Conservation (phyloP, 1,140 invertebrate genomes). For the Metopolophium dirhodum region DNA sequence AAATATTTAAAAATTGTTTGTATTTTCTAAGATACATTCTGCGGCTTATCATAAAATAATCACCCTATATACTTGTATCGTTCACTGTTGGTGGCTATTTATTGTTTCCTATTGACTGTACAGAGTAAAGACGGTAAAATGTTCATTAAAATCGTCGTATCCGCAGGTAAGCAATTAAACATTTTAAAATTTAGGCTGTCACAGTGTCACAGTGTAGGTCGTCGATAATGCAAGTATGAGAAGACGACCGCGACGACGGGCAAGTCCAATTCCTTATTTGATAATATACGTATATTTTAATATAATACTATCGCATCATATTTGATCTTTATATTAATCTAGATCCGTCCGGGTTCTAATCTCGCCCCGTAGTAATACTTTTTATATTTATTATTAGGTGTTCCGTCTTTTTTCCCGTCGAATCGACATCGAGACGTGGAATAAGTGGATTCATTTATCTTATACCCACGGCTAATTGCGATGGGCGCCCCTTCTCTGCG, state of each 20-base stretch:
- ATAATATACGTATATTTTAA: not conserved
- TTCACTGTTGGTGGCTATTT: no score
- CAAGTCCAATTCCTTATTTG: not conserved
- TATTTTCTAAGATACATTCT: not conserved
- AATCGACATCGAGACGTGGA: slow-evolving; percentile 54
- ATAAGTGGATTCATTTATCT: slow-evolving; percentile 57
- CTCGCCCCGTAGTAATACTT: not conserved
- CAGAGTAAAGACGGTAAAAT: not conserved
- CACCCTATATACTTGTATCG: not conserved
- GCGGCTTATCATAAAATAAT: not conserved
- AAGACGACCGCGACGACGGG: rapidly evolving
- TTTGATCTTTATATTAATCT: not conserved
- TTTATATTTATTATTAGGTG: not conserved
- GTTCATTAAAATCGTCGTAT: no score
- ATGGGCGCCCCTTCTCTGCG: slow-evolving; percentile 31
- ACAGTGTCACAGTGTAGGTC: not conserved
- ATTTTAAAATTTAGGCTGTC: not conserved
- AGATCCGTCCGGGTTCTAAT: not conserved
- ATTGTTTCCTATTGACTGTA: not conserved
- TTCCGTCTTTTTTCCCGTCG: not conserved
- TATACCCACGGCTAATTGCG: slow-evolving; percentile 51
- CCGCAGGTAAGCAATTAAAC: no score
- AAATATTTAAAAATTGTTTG: not conserved
- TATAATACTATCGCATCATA: not conserved
- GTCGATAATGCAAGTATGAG: not conserved